These are phyloP conservation scores for Ceratina calcarata DNA, from an alignment of 1,140 invertebrate genomes.

Conservation along the genomic window DNA sequence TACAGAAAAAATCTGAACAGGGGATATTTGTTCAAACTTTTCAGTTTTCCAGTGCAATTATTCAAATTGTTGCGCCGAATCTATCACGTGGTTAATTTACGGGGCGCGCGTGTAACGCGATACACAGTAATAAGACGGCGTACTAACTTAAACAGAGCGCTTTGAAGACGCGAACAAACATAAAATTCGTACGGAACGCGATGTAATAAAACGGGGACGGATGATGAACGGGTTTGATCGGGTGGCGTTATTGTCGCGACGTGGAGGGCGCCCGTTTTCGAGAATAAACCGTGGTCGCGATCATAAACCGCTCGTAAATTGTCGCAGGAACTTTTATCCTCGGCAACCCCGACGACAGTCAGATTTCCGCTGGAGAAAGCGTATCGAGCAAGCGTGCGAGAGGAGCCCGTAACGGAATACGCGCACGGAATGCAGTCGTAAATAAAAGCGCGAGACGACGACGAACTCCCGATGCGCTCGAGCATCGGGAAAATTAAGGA, in stretches of 20 bases:
- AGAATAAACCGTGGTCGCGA: background rate
- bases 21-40: too few relatives aligned
- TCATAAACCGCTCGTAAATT: slow-evolving; percentile 34
- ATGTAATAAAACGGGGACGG: slow-evolving; percentile 9
- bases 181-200: slow-evolving; percentile 1
- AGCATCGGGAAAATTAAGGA: slow-evolving; percentile 40
- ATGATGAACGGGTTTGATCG: slow-evolving; percentile 38
- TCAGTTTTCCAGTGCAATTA: too few relatives aligned
- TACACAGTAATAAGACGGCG: too few relatives aligned
- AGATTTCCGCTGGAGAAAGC: slow-evolving; percentile 5
- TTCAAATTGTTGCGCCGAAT: too few relatives aligned
- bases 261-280: background rate
- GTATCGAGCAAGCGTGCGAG: background rate
- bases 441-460: slow-evolving; percentile 27
- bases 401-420: slow-evolving; percentile 17
- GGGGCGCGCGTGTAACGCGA: too few relatives aligned
- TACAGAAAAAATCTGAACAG: too few relatives aligned
- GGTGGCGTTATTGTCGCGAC: slow-evolving; percentile 23
- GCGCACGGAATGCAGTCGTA: slow-evolving; percentile 11
- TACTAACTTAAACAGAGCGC: background rate
- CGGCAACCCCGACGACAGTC: background rate
- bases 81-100: too few relatives aligned
- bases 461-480: slow-evolving; percentile 19
- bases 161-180: background rate
- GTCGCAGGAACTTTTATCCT: background rate